phyloP scores from a whole-genome alignment of 2,888 invertebrate species.

The Steinernema hermaphroditum region DNA sequence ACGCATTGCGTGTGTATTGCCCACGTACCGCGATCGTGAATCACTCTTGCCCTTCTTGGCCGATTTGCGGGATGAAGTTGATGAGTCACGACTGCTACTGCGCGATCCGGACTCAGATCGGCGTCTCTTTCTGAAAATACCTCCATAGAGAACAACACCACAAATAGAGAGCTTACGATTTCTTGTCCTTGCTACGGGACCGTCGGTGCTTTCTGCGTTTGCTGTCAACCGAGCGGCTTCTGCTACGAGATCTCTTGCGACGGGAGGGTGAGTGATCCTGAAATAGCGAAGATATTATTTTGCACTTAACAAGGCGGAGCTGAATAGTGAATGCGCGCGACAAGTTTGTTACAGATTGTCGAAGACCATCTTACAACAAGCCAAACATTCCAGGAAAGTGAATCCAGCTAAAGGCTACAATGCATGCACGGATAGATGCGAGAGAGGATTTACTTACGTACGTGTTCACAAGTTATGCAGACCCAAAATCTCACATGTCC shows the following conservation, averaged over 20 bases:
- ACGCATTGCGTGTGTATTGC: no score
- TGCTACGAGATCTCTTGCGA: slow-evolving; percentile 6
- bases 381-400: slow-evolving; percentile 28
- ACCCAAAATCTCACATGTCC: slow-evolving; percentile 30
- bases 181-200: slow-evolving; percentile 26
- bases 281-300: background rate
- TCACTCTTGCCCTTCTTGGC: no score
- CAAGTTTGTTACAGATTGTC: slow-evolving; percentile 31
- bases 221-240: background rate
- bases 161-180: background rate
- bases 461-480: slow-evolving; percentile 30
- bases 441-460: slow-evolving; percentile 31
- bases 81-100: no score
- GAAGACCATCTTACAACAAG: slow-evolving; percentile 28
- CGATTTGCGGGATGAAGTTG: no score
- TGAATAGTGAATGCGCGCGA: slow-evolving; percentile 30
- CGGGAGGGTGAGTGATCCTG: slow-evolving; percentile 17
- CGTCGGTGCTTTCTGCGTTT: slow-evolving; percentile 20
- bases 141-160: no score
- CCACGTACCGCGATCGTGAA: no score
- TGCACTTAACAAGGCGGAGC: background rate
- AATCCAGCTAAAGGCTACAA: background rate
- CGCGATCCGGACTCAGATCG: no score
- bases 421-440: slow-evolving; percentile 28
- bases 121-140: no score